These are phyloP conservation scores for Dolichomitus sp. DNA, from an alignment of 2,888 invertebrate genomes.

Conservation along the genomic window DNA sequence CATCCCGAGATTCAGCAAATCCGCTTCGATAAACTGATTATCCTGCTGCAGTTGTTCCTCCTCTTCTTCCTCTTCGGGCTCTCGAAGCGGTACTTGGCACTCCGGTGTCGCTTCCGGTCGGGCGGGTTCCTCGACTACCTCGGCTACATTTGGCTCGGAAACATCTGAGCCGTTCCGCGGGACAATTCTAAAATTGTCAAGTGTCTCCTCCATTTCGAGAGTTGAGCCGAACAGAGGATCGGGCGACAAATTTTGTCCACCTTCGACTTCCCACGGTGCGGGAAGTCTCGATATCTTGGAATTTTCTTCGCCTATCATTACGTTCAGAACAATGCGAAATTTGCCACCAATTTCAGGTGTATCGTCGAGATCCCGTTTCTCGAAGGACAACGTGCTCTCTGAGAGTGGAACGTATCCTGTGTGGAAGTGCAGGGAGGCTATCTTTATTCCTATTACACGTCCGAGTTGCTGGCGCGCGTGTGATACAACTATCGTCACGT, in stretches of 20 bases:
- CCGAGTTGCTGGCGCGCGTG: conserved; percentile 96
- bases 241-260: conserved; percentile 87
- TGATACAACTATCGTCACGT: conserved; percentile 93
- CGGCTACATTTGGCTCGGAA: conserved; percentile 5
- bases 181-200: conserved; percentile 90
- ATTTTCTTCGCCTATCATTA: conserved; percentile 91
- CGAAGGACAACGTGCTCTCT: conserved; percentile 92
- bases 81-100: conserved; percentile 24
- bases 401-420: conserved; percentile 94
- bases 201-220: conserved; percentile 93
- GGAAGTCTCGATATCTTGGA: conserved; percentile 89
- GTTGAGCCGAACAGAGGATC: conserved; percentile 92
- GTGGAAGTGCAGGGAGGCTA: conserved; percentile 95
- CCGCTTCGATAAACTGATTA: conserved; percentile 79
- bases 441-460: conserved; percentile 93
- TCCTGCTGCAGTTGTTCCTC: conserved; percentile 18
- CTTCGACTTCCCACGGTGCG: conserved; percentile 92
- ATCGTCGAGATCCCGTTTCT: conserved; percentile 93
- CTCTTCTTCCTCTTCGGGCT: conserved; percentile 5
- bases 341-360: conserved; percentile 90
- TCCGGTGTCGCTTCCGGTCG: conserved; percentile 28
- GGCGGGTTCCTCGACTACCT: conserved; percentile 28
- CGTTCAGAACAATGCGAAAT: conserved; percentile 90
- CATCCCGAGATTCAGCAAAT: conserved; percentile 83
- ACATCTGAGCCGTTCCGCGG: conserved; percentile 21